phyloP scores from a whole-genome alignment of 2,888 invertebrate genomes.

The Zaprionus lineosus region DNA sequence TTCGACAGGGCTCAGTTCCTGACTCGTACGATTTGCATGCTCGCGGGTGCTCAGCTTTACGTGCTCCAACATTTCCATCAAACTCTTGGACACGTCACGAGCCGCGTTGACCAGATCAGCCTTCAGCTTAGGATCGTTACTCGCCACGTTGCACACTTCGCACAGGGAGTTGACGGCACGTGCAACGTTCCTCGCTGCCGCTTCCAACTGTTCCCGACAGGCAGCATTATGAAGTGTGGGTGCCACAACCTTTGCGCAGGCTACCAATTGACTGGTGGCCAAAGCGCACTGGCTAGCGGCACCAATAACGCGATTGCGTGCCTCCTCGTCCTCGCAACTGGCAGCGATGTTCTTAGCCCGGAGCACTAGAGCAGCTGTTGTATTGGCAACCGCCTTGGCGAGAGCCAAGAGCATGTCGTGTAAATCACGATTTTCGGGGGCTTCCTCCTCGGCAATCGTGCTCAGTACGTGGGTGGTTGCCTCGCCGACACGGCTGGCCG shows the following conservation, averaged over 20 bases:
- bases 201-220: slow-evolving; percentile 94
- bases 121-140: slow-evolving; percentile 87
- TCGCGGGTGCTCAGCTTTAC: slow-evolving; percentile 89
- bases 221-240: slow-evolving; percentile 91
- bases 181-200: slow-evolving; percentile 96
- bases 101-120: slow-evolving; percentile 93
- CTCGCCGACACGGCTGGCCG: slow-evolving; percentile 98
- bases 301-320: slow-evolving; percentile 89
- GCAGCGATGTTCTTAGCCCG: slow-evolving; percentile 98
- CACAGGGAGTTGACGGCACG: slow-evolving; percentile 95
- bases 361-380: slow-evolving; percentile 97
- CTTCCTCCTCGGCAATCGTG: slow-evolving; percentile 96
- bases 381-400: slow-evolving; percentile 98
- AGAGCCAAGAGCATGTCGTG: slow-evolving; percentile 95
- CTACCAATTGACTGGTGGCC: slow-evolving; percentile 98
- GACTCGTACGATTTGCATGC: slow-evolving; percentile 86
- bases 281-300: slow-evolving; percentile 98
- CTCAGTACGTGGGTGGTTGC: slow-evolving; percentile 96
- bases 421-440: slow-evolving; percentile 91
- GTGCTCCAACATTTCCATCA: slow-evolving; percentile 94
- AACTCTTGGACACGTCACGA: slow-evolving; percentile 92
- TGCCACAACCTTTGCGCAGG: slow-evolving; percentile 96
- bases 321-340: slow-evolving; percentile 88
- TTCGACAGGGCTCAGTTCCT: slow-evolving; percentile 92
- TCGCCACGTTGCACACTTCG: slow-evolving; percentile 89